Conservation (phyloP, 2,797 vertebrate species). For the Hyperoplus immaculatus region DNA sequence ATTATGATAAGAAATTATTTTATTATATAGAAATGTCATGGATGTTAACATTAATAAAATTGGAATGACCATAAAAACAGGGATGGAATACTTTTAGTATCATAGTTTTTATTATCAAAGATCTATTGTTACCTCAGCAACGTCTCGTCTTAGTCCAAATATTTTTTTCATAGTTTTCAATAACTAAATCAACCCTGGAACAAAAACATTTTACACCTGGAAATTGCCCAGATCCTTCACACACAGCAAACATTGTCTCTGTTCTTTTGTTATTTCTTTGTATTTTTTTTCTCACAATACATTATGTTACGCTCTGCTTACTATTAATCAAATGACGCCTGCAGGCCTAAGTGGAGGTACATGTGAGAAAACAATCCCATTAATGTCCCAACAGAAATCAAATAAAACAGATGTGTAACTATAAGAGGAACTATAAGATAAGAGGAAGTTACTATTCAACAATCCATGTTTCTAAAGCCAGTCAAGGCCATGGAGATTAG, state of each 20-base stretch:
- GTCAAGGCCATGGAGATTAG: too few relatives aligned
- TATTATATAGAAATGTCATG: too few relatives aligned
- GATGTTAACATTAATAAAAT: too few relatives aligned
- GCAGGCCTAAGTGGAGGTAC: background rate
- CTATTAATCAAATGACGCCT: slow-evolving; percentile 2
- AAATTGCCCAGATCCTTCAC: background rate
- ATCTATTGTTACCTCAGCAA: too few relatives aligned
- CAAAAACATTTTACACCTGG: background rate
- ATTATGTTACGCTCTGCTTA: slow-evolving; percentile 15
- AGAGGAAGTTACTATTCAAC: background rate
- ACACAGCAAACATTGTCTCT: background rate
- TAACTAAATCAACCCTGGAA: too few relatives aligned
- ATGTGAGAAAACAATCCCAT: background rate
- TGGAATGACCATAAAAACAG: too few relatives aligned
- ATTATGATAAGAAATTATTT: too few relatives aligned
- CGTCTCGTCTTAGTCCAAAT: background rate
- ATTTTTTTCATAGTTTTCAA: background rate
- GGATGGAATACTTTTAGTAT: too few relatives aligned
- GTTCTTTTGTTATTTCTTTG: background rate
- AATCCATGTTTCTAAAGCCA: too few relatives aligned
- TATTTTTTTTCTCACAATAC: background rate
- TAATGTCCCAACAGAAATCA: background rate
- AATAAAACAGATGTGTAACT: background rate
- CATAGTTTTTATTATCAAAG: too few relatives aligned
- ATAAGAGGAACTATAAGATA: background rate